These are phyloP conservation scores for Prinia subflava DNA, from an alignment of 2,113 vertebrate genomes.

Conservation along the genomic window DNA sequence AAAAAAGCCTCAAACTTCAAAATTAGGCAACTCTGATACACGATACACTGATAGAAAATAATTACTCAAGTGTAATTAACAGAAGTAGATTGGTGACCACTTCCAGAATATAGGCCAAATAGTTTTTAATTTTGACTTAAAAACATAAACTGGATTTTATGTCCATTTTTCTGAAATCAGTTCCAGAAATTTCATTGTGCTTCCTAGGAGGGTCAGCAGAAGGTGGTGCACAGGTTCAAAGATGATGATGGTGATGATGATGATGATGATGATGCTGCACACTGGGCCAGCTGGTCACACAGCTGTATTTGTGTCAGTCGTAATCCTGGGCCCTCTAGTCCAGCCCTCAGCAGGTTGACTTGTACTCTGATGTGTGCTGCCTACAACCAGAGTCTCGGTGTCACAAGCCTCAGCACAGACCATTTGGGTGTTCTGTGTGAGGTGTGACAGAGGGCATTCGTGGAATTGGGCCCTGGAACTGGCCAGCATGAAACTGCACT, in stretches of 20 bases:
- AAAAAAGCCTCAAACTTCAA: not conserved
- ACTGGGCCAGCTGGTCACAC: fast-evolving
- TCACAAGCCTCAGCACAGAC: fast-evolving
- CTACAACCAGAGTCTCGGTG: fast-evolving
- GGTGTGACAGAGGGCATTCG: not conserved
- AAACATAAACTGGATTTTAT: not conserved
- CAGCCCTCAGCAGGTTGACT: not conserved
- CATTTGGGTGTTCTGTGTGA: not conserved
- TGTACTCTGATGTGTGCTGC: not conserved
- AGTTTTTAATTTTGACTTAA: not conserved
- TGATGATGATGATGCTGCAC: too few species aligned
- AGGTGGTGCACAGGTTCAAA: not conserved
- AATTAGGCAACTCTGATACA: fast-evolving
- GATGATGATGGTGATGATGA: too few species aligned
- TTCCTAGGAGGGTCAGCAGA: not conserved
- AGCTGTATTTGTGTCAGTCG: fast-evolving
- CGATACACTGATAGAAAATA: not conserved
- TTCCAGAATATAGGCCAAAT: not conserved
- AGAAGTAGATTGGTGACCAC: not conserved
- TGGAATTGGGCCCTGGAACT: not conserved
- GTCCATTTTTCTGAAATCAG: not conserved
- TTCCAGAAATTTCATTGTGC: not conserved
- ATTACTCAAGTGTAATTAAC: not conserved
- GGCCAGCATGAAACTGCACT: not conserved
- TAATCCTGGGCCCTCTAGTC: not conserved